phyloP scores from a whole-genome alignment of 2,797 vertebrate species.

The Poecile montanus region DNA sequence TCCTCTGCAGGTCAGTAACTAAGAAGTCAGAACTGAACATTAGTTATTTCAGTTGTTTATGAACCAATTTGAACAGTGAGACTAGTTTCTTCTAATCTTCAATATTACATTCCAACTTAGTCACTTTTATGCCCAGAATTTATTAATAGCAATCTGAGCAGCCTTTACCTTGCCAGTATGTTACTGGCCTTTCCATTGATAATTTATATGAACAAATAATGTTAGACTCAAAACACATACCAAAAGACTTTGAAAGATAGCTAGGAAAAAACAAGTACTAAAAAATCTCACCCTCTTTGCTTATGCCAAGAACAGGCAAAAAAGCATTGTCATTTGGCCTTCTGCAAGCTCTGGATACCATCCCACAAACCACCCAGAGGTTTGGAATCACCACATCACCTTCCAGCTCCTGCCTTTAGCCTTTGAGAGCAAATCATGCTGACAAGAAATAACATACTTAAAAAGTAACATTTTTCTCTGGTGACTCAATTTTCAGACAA shows the following conservation, averaged over 20 bases:
- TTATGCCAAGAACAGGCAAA: constrained; percentile 1
- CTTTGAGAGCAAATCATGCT: neutral
- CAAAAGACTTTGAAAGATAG: neutral
- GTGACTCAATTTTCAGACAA: neutral
- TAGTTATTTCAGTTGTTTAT: neutral
- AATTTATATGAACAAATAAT: neutral
- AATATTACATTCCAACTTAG: neutral
- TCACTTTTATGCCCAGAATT: neutral
- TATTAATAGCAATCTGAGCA: neutral
- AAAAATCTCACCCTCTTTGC: neutral
- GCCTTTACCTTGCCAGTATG: neutral
- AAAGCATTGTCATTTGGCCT: neutral
- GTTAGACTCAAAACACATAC: neutral
- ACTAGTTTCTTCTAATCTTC: neutral
- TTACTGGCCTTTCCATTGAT: neutral
- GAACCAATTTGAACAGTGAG: neutral
- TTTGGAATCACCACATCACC: neutral
- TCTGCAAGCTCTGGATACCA: neutral
- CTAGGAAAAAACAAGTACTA: neutral
- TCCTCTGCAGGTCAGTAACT: neutral
- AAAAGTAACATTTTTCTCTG: neutral
- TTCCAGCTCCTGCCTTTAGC: neutral
- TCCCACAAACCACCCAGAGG: neutral
- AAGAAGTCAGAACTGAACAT: neutral
- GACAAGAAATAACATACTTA: neutral